phyloP scores from a whole-genome alignment of 2,888 invertebrate species.

The Trilocha varians region DNA sequence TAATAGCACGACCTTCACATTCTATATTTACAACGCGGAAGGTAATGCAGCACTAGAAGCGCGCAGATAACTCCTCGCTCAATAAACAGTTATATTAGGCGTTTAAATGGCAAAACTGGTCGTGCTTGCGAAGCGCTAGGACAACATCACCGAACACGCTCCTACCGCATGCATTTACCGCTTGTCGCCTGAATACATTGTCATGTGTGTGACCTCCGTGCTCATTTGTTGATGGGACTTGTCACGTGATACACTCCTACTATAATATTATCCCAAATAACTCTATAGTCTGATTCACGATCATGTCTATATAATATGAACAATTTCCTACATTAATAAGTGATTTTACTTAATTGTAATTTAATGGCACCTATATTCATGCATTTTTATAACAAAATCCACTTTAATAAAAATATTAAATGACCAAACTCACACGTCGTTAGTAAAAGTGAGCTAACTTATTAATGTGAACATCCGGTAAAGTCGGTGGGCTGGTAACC shows the following conservation, averaged over 20 bases:
- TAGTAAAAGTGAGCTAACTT: slow-evolving; percentile 21
- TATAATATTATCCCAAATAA: too few species aligned
- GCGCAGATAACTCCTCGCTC: slow-evolving; percentile 44
- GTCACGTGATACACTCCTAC: slow-evolving; percentile 5
- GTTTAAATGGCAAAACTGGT: slow-evolving; percentile 40
- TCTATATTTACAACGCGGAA: slow-evolving; percentile 71
- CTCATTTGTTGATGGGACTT: background rate
- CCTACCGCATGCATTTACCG: slow-evolving; percentile 1
- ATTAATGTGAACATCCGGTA: slow-evolving; percentile 23
- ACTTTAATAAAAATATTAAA: too few species aligned
- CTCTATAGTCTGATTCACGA: background rate
- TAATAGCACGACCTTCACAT: slow-evolving; percentile 59
- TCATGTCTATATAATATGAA: too few species aligned
- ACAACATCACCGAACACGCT: slow-evolving; percentile 1
- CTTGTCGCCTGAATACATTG: background rate
- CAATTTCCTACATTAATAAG: too few species aligned
- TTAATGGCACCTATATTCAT: too few species aligned
- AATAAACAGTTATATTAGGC: slow-evolving; percentile 52
- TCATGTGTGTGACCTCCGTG: background rate
- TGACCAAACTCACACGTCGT: too few species aligned
- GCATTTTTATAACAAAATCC: too few species aligned
- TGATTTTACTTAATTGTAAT: too few species aligned
- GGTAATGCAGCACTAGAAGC: slow-evolving; percentile 52
- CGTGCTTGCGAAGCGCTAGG: slow-evolving; percentile 1
- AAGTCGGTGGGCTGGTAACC: slow-evolving; percentile 14